Conservation (phyloP, 1,140 invertebrate genomes). For the Drosophila fuyamai region DNA sequence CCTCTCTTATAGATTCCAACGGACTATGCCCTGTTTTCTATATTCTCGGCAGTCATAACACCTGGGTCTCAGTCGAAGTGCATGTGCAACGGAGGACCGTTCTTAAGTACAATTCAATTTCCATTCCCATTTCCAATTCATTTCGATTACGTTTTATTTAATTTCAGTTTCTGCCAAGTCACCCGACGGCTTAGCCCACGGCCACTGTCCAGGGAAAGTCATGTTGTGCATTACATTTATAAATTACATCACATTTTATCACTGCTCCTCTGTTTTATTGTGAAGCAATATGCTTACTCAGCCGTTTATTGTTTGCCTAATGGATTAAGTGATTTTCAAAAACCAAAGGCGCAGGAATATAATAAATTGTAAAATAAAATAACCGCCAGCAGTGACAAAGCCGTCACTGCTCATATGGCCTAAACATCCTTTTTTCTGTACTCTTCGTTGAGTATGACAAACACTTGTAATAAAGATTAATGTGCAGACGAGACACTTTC, state of each 20-base stretch:
- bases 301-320: conserved; percentile 82
- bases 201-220: conserved; percentile 27
- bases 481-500: conserved; percentile 43
- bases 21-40: conserved; percentile 27
- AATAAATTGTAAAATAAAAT: conserved; percentile 82
- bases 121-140: conserved; percentile 39
- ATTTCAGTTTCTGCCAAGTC: conserved; percentile 61
- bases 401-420: conserved; percentile 42
- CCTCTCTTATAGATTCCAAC: background rate
- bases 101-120: conserved; percentile 40
- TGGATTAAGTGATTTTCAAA: conserved; percentile 82
- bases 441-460: conserved; percentile 60
- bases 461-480: conserved; percentile 83
- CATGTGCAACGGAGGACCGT: conserved; percentile 28
- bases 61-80: conserved; percentile 56
- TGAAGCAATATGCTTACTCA: conserved; percentile 81
- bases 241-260: conserved; percentile 79
- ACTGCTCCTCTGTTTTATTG: conserved; percentile 73
- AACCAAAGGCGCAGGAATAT: conserved; percentile 57
- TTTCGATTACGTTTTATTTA: conserved; percentile 66
- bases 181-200: conserved; percentile 37
- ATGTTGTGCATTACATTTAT: conserved; percentile 73
- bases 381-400: conserved; percentile 73
- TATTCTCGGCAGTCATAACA: conserved; percentile 62
- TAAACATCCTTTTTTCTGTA: conserved; percentile 37